Evolutionary conservation across 2,797 vertebrate species (phyloP), one percentile per base, ranked within the genome.

Genomic region (Coreius guichenoti): DNA sequence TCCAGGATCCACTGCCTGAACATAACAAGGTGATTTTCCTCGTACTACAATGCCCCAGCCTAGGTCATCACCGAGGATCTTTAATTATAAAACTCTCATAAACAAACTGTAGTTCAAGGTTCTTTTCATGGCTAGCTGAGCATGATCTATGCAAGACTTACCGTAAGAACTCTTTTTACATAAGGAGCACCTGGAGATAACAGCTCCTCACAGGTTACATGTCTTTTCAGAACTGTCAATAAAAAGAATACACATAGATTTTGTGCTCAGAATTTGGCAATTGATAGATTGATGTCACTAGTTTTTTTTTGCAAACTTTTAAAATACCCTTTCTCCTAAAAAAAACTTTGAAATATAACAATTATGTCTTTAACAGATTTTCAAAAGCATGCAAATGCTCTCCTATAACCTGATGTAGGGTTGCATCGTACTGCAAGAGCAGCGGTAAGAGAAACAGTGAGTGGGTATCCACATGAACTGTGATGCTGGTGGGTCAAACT

Each of bases 11-110:
- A 98, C 96, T 5, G 97, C 97, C 88, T 98, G 97, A 83, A 98
- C 92, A 67, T 97, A 96, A 90, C 96, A 97, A 43, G 97, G 97
- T 83, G 93, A 93, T 80, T 89, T 92, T 84, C 97, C 97, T 88
- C 97, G 94, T 61, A 97, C 93, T 29, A 98, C 96, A 89, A 98
- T 96, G 1, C 97, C 97, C 97, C 97, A 98, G 65, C 97, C 96
- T 84, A 98, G 93, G 0, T 91, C 94, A 51, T 98, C 97, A 17
- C 97, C 96, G 31, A 97, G 93, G 56, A 98, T 95, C 97, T 98
- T 75, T 74, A 84, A 84, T 69, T 47, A 76, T 61, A 80, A 83
- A 67, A 80, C n/a, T 77, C 67, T 68, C 63, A 79, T 81, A 33
- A 80, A 58, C 61, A 26, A 61, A 68, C 67, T 61, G 49, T n/a